phyloP scores from a whole-genome alignment of 2,797 vertebrate species.

The Holocentrus rufus region DNA sequence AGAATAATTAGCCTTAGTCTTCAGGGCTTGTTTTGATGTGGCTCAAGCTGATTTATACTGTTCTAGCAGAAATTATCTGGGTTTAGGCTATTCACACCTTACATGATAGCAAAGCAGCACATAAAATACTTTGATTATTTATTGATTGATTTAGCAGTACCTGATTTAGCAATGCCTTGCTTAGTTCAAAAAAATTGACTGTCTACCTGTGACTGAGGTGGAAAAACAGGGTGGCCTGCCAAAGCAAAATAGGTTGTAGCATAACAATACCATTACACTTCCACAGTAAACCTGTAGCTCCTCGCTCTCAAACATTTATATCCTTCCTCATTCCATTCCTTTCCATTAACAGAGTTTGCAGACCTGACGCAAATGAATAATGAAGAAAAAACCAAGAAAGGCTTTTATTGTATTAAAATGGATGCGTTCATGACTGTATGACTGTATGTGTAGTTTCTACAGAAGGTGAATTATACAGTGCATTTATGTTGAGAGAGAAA shows the following conservation, averaged over 20 bases:
- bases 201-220: constrained; percentile 26
- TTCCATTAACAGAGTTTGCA: constrained; percentile 27
- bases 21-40: constrained; percentile 70
- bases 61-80: constrained; percentile 57
- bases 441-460: constrained; percentile 16
- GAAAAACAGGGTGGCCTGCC: constrained; percentile 30
- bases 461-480: constrained; percentile 34
- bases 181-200: constrained; percentile 44
- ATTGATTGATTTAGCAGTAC: not conserved
- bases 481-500: constrained; percentile 30
- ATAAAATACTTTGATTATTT: constrained; percentile 37
- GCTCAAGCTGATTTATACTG: constrained; percentile 63
- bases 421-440: constrained; percentile 20
- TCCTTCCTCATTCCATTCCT: constrained; percentile 22
- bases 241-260: constrained; percentile 23
- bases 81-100: constrained; percentile 52
- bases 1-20: constrained; percentile 69
- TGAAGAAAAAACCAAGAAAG: constrained; percentile 36
- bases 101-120: constrained; percentile 63
- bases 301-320: constrained; percentile 41
- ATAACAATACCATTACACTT: constrained; percentile 29
- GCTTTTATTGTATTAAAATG: constrained; percentile 44
- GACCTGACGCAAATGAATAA: constrained; percentile 48
- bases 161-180: constrained; percentile 4
- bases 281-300: constrained; percentile 19